Base-by-base conservation (phyloP, 2,797 vertebrate species). In the Botia almorhae region DNA sequence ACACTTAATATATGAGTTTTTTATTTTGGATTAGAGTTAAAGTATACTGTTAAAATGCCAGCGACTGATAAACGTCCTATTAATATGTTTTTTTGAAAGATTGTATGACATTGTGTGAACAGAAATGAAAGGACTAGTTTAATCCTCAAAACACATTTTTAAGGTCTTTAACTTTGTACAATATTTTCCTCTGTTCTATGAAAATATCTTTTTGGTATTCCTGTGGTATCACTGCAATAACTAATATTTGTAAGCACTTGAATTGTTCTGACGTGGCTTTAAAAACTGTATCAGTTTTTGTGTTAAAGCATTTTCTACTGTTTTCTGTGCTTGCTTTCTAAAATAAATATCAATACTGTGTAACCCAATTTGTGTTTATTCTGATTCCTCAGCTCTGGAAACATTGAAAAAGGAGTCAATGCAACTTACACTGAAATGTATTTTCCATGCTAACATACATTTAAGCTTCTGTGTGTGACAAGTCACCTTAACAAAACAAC, bases 211-310 rank as follows among this genome's bases (percentile, higher is more conserved):
- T 92, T 89, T 91, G 91, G 91, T 93, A 92, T 92, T 91, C 89
- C 83, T 85, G 91, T 93, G 90, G 87, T 93, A 86, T 92, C 85
- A 89, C 89, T 93, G 92, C 93, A 95, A 94, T 94, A 94, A 94
- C 89, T 84, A 87, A 91, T 91, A 91, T 93, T 94, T 94, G 90
- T 93, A 94, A 92, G 84, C 69, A 87, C 88, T 89, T 90, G 83
- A 87, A 88, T 92, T 91, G 88, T 89, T 89, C 91, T 91, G 87
- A 86, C 89, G 92, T 93, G 92, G 91, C 91, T 94, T 93, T 91
- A 89, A 88, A 86, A 93, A 86, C 89, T 90, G 90, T 92, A 91
- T 90, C 81, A 89, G 89, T 73, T 91, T 92, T 92, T 89, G 89
- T 93, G 90, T 92, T 88, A 84, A 86, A 80, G 85, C 69, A 72